Conservation (phyloP, 1,140 invertebrate species). For the Musca domestica region DNA sequence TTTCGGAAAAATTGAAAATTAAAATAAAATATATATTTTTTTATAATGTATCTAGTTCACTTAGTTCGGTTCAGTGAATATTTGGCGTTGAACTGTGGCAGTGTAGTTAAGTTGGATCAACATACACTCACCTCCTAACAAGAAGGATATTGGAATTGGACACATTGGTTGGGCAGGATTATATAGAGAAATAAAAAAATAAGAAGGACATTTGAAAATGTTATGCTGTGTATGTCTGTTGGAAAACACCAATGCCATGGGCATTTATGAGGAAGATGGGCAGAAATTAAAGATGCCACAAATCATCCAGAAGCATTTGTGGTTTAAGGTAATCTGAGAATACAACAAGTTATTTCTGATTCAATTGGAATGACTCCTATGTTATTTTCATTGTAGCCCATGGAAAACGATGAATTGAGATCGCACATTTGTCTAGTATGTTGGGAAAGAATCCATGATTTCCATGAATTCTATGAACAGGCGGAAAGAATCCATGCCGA, state of each 20-base stretch:
- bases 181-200: too few species aligned
- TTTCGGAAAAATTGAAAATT: too few species aligned
- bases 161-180: too few species aligned
- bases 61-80: too few species aligned
- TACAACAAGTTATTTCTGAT: neutral
- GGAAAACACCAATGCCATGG: slow-evolving; percentile 7
- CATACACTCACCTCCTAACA: too few species aligned
- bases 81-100: too few species aligned
- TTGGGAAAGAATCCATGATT: slow-evolving; percentile 45
- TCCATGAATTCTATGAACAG: slow-evolving; percentile 44
- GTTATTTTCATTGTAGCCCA: neutral
- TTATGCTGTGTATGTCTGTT: slow-evolving; percentile 21
- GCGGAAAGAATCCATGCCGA: slow-evolving; percentile 39
- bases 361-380: neutral
- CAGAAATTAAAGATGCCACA: slow-evolving; percentile 36
- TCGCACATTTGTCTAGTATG: slow-evolving; percentile 45
- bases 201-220: slow-evolving; percentile 10
- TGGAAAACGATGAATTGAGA: slow-evolving; percentile 31
- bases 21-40: too few species aligned
- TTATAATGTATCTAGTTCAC: too few species aligned
- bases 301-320: slow-evolving; percentile 45
- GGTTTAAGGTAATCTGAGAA: slow-evolving; percentile 42
- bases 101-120: too few species aligned
- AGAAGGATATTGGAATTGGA: too few species aligned
- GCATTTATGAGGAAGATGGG: slow-evolving; percentile 25